A percentile compares a stretch with the other conserved stretches of the same genome.
These are phyloP conservation scores for Cephus sareptanus DNA, from an alignment of 2,888 invertebrate species.

Conservation along the genomic window DNA sequence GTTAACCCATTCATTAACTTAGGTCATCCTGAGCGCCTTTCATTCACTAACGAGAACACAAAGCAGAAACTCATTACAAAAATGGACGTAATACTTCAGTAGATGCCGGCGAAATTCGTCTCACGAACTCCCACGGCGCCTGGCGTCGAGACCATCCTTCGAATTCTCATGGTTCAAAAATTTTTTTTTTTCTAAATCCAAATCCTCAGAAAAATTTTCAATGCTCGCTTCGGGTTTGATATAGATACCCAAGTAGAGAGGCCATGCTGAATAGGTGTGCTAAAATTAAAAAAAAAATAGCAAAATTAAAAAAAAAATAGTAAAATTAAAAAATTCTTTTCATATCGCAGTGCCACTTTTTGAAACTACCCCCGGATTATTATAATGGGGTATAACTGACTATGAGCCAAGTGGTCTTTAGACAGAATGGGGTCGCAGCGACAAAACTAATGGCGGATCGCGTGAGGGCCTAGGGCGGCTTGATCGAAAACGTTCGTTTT, in stretches of 20 bases:
- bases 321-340: neutral
- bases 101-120: slow-evolving; percentile 33
- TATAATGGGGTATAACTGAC: neutral
- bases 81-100: slow-evolving; percentile 14
- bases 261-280: neutral
- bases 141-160: neutral
- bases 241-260: neutral
- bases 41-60: slow-evolving; percentile 18
- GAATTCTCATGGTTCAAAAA: neutral
- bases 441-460: neutral
- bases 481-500: neutral
- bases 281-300: neutral
- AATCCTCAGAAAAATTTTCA: too few species aligned
- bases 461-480: neutral
- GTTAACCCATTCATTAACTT: slow-evolving; percentile 39
- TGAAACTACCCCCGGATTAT: neutral
- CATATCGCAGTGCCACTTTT: neutral
- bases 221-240: neutral
- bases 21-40: slow-evolving; percentile 14
- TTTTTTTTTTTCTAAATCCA: neutral
- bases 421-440: neutral
- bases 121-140: slow-evolving; percentile 36
- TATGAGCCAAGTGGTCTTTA: neutral
- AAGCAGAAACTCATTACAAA: slow-evolving; percentile 20
- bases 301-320: neutral